These are phyloP conservation scores for Dissostichus mawsoni DNA, from an alignment of 2,113 vertebrate genomes.

Conservation along the genomic window DNA sequence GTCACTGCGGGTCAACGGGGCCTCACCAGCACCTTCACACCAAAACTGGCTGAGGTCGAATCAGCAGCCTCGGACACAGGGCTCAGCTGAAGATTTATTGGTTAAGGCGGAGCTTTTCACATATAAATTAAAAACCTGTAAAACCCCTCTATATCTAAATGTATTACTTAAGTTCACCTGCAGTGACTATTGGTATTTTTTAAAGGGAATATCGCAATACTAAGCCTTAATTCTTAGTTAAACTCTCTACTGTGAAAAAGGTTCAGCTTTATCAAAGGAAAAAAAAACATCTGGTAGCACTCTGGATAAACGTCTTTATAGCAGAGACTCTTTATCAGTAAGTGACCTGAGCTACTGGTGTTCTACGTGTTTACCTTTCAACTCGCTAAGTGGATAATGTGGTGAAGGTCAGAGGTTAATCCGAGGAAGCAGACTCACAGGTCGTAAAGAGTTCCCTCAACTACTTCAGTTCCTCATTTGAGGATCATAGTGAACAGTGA, in stretches of 20 bases:
- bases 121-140: constrained; percentile 17
- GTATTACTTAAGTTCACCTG: not conserved
- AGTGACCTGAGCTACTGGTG: constrained; percentile 1
- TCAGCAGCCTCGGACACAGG: not conserved
- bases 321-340: not conserved
- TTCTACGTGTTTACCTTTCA: constrained; percentile 39
- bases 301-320: not conserved
- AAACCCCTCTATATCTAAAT: constrained; percentile 1
- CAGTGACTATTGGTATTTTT: not conserved
- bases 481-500: not conserved
- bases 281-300: not conserved
- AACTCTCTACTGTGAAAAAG: not conserved
- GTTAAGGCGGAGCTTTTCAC: constrained; percentile 15
- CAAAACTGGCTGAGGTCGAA: constrained; percentile 27
- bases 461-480: constrained; percentile 1
- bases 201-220: not conserved
- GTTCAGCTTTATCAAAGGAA: not conserved
- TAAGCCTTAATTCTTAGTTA: not conserved
- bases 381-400: constrained; percentile 37
- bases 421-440: constrained; percentile 31
- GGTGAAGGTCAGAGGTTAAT: constrained; percentile 59
- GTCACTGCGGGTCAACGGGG: constrained; percentile 32
- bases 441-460: constrained; percentile 14
- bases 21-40: constrained; percentile 16
- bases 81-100: constrained; percentile 21